Conservation (phyloP, 1,140 invertebrate genomes). For the Metaphire vulgaris region DNA sequence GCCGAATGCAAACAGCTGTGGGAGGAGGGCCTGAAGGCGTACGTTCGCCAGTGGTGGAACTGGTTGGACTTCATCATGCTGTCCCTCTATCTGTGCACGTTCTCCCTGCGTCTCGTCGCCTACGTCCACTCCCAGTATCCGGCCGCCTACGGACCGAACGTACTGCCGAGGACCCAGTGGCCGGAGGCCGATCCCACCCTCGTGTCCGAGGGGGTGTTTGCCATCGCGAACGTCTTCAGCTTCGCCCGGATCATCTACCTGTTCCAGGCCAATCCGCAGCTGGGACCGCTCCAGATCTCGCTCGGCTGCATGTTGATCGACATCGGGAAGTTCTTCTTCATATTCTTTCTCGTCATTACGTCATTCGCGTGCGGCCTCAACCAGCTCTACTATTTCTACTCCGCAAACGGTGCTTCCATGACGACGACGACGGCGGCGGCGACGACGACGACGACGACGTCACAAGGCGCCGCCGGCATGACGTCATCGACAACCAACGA, state of each 20-base stretch:
- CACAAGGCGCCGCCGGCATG: neutral
- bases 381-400: slow-evolving; percentile 54
- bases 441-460: neutral
- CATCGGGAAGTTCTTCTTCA: slow-evolving; percentile 56
- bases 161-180: slow-evolving; percentile 43
- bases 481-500: neutral
- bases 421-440: neutral
- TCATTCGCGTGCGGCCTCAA: slow-evolving; percentile 56
- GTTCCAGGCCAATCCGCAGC: slow-evolving; percentile 54
- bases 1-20: slow-evolving; percentile 80
- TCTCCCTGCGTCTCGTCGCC: slow-evolving; percentile 49
- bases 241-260: slow-evolving; percentile 52
- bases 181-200: slow-evolving; percentile 48
- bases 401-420: neutral
- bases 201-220: slow-evolving; percentile 50
- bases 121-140: slow-evolving; percentile 44
- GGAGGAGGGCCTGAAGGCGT: slow-evolving; percentile 76
- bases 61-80: slow-evolving; percentile 86
- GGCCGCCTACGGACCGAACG: slow-evolving; percentile 40
- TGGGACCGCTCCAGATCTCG: slow-evolving; percentile 56
- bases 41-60: slow-evolving; percentile 90
- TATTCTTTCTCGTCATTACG: slow-evolving; percentile 55
- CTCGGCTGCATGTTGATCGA: slow-evolving; percentile 57
- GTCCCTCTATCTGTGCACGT: slow-evolving; percentile 54
- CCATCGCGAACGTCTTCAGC: slow-evolving; percentile 51